These are phyloP conservation scores for Lampris incognitus DNA, from an alignment of 2,113 vertebrate genomes.

Conservation along the genomic window DNA sequence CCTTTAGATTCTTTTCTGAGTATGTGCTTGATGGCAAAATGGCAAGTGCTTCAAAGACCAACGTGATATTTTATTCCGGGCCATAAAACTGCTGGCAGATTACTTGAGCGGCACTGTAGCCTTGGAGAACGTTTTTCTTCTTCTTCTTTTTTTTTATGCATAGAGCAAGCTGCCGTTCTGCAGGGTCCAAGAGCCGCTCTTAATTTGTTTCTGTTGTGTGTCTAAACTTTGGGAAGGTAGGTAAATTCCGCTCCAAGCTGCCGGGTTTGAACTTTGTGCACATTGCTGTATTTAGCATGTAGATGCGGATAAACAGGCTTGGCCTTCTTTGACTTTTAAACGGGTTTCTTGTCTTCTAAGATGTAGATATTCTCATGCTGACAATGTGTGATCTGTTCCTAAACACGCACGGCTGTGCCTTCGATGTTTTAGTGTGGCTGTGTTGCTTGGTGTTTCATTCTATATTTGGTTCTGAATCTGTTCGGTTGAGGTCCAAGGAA, in stretches of 20 bases:
- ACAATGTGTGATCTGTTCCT: conserved; percentile 38
- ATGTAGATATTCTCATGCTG: conserved; percentile 31
- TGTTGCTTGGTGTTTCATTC: conserved; percentile 42
- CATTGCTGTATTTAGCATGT: background rate
- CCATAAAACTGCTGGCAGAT: conserved; percentile 36
- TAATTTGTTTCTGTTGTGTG: conserved; percentile 16
- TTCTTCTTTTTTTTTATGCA: too few species aligned
- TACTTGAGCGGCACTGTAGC: conserved; percentile 28
- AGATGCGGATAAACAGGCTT: background rate
- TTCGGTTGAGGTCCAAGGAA: too few species aligned
- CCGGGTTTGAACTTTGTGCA: background rate
- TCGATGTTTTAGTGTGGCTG: conserved; percentile 38
- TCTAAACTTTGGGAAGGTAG: conserved; percentile 55
- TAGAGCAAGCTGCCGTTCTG: background rate
- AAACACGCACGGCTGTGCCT: conserved; percentile 41
- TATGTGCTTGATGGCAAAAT: conserved; percentile 13
- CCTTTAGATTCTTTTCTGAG: background rate
- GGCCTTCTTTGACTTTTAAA: conserved; percentile 8
- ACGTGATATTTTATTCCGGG: conserved; percentile 25
- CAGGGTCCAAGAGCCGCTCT: conserved; percentile 6
- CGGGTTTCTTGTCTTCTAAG: conserved; percentile 22
- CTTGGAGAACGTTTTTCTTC: conserved; percentile 6
- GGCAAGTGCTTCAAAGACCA: conserved; percentile 23
- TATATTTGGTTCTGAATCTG: too few species aligned
- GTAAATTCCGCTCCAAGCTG: conserved; percentile 36